Evolutionary conservation across 2,888 invertebrate species (phyloP), one percentile per base, ranked within the genome.

Genomic region (Clistopyga incitator): DNA sequence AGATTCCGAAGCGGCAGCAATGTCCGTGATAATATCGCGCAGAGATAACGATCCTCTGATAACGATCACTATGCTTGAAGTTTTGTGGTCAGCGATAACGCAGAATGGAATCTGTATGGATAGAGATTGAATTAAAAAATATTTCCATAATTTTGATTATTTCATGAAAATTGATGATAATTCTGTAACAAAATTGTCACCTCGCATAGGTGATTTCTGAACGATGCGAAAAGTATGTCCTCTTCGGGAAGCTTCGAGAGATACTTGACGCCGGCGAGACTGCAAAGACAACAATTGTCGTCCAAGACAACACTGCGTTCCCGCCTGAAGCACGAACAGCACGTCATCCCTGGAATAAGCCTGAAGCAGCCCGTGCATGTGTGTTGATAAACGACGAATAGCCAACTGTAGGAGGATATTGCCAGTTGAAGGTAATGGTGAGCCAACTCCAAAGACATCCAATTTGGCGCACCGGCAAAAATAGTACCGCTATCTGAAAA

Each of bases 261-360:
- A 90, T 96, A 96, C 91, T 96, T 96, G 82, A 98, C 96, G 15
- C 98, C 97, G 6, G 98, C 97, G 80, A 97, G 95, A 93, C 98
- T 96, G 93, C 98, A 98, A 89, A 97, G 94, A 92, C 98, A 98
- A 93, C 98, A 98, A 93, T 98, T 98, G 94, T 98, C 98, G 84
- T 97, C 97, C n/a, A 96, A 95, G 59, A 98, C 96, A 87, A 95
- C 94, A 2, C 95, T 95, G 15, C 93, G 92, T 85, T 94, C 94
- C 23, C 92, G 89, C 86, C 94, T 94, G 89, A 96, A 96, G 90
- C 97, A 97, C 61, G 95, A 94, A 90, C 97, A 97, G 90, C 97
- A 97, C 4, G 96, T 96, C 88, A 96, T 94, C 90, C 96, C 95
- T 8, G 94, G 94, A 42, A 96, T 94, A 77, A 98, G 93, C 86